phyloP scores from a whole-genome alignment of 2,888 invertebrate genomes.

The Mesorhabditis spiculigera region DNA sequence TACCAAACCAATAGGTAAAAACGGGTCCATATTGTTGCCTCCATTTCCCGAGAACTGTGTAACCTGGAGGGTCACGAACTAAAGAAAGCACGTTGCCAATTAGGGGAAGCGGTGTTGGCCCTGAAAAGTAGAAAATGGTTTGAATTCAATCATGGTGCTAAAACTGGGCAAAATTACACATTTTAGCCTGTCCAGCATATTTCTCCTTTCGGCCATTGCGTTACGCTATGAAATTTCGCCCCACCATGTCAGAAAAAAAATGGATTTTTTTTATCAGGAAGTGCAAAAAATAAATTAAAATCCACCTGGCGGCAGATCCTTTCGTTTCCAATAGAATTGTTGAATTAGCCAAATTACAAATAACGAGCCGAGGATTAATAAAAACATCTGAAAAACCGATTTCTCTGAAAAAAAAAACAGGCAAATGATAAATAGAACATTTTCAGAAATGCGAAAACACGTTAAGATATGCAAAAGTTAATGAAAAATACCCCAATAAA shows the following conservation, averaged over 20 bases:
- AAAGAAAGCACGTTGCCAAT: slow-evolving; percentile 19
- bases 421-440: too few species aligned
- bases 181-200: too few species aligned
- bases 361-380: slow-evolving; percentile 10
- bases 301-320: slow-evolving; percentile 20
- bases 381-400: slow-evolving; percentile 9
- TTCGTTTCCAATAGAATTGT: slow-evolving; percentile 19
- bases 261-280: too few species aligned
- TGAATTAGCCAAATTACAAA: slow-evolving; percentile 15
- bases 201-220: too few species aligned
- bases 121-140: slow-evolving; percentile 7
- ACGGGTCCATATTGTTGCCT: slow-evolving; percentile 21
- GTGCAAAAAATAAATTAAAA: too few species aligned
- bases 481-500: too few species aligned
- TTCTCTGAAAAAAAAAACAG: too few species aligned
- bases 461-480: too few species aligned
- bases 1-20: slow-evolving; percentile 24
- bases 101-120: slow-evolving; percentile 21
- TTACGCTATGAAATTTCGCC: too few species aligned
- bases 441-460: too few species aligned
- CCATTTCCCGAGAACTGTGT: slow-evolving; percentile 18
- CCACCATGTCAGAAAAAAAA: too few species aligned
- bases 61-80: slow-evolving; percentile 17
- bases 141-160: too few species aligned
- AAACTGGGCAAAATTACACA: slow-evolving; percentile 2